Evolutionary conservation across 2,113 vertebrate species (phyloP), one percentile per base, ranked within the genome.

Genomic region (Chloebia gouldiae): DNA sequence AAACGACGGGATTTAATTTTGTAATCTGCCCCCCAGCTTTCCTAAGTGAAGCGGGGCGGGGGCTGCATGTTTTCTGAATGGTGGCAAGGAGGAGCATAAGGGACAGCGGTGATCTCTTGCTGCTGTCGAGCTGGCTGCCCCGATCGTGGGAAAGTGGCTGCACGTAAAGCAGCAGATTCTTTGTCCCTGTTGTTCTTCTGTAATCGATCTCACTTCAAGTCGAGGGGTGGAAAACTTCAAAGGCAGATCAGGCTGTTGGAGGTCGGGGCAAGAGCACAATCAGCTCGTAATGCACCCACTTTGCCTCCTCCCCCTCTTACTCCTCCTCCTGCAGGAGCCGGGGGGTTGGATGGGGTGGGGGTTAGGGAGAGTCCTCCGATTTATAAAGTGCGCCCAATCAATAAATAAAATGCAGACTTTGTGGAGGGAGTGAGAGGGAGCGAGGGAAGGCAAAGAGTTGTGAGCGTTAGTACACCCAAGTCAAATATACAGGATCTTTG

Each of bases 81-180:
- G 92, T 65, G 66, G 92, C 83, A 22, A 92, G 91, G 87, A 91
- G 90, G 80, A 92, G 77, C 88, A 3, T 18, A 54, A 54, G 78
- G 91, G 68, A 54, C 44, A 90, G 91, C 4, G 61, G 82, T 53
- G 93, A 86, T 94, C 82, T 23, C 96, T 95, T 15, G 95, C 93
- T 94, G 96, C 97, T 96, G 97, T 87, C 81, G 94, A 95, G 96
- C 97, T 87, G 95, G 71, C 97, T 94, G 96, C 92, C 95, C 97
- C 79, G 97, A 98, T 98, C 98, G 98, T 99, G 98, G 98, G 98
- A 99, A 99, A 98, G 98, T 95, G 97, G 97, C 97, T 97, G 95
- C 97, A 97, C 98, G 98, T 98, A 97, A 97, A 97, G 98, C 98
- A 97, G 95, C 97, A 82, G 97, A 95, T 98, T 97, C 98, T 98